Base-by-base conservation (phyloP, 2,797 vertebrate species). In the Neopelma chrysocephalum region DNA sequence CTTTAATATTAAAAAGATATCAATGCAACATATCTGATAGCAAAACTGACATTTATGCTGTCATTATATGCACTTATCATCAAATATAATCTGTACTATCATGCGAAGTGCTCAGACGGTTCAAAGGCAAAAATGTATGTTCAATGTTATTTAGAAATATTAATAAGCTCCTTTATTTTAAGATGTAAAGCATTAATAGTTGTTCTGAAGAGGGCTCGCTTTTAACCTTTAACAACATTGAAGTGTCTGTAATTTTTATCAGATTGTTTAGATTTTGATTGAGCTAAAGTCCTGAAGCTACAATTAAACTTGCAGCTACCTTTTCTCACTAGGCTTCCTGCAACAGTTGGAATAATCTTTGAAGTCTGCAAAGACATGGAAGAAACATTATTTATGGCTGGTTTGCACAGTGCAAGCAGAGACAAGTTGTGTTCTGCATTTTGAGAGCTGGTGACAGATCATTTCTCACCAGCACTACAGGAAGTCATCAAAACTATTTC, bases 291-390 rank as follows among this genome's bases (percentile, higher is more conserved):
- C 93, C 94, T 92, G 75, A 92, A 94, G 95, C 92, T 92, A 97
- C 90, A 94, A 97, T 96, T 97, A 93, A 95, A 95, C 84, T 90
- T 94, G 66, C 69, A 89, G 90, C 83, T 96, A 89, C 89, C 83
- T 96, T 95, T 85, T 77, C 40, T 94, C 76, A 54, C 48, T 92
- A 70, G 69, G 32, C 75, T 87, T 94, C 88, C 87, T 92, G 92
- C 82, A 97, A 90, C 57, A 96, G 61, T 81, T 90, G 54, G 78
- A 90, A 92, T 85, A 86, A 92, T 93, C 92, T 97, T 93, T 96
- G 81, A 94, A 91, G 89, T 83, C 71, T 91, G 77, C 29, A 76
- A 72, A 93, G 61, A 86, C 42, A 70, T 11, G 47, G 61, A 70
- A 77, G 45, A 96, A 96, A 96, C 5, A n/a, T 72, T 82, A 92